phyloP scores from a whole-genome alignment of 2,113 vertebrate genomes.

The Triplophysa siluroides region DNA sequence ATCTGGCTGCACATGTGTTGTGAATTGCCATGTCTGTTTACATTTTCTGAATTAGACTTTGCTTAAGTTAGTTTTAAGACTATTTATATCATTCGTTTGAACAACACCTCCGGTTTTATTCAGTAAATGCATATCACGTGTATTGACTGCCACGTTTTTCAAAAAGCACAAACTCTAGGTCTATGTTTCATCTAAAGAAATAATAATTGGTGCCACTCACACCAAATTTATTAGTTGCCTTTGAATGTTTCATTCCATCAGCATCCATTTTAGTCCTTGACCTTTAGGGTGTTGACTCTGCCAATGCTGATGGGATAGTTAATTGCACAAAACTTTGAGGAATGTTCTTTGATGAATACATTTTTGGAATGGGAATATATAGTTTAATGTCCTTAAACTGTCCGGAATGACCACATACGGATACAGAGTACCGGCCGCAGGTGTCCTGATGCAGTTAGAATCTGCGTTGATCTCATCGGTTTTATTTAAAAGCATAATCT shows the following conservation, averaged over 20 bases:
- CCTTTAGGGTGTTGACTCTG: conserved; percentile 36
- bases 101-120: conserved; percentile 28
- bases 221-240: conserved; percentile 24
- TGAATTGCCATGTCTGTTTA: conserved; percentile 13
- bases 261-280: conserved; percentile 41
- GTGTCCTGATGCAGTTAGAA: neutral
- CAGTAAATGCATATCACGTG: conserved; percentile 16
- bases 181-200: conserved; percentile 9
- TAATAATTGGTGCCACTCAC: conserved; percentile 44
- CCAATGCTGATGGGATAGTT: conserved; percentile 30
- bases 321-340: conserved; percentile 18
- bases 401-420: neutral
- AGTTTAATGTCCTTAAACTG: conserved; percentile 22
- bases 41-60: neutral
- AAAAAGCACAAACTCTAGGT: conserved; percentile 45
- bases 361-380: neutral
- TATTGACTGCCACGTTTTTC: conserved; percentile 21
- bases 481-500: neutral
- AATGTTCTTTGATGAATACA: conserved; percentile 23
- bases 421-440: neutral
- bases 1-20: conserved; percentile 12
- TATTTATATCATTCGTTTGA: conserved; percentile 9
- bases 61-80: conserved; percentile 18
- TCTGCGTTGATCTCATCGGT: neutral
- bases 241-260: conserved; percentile 39